Conservation (phyloP, 2,888 invertebrate genomes). For the Pristionchus arcanus region DNA sequence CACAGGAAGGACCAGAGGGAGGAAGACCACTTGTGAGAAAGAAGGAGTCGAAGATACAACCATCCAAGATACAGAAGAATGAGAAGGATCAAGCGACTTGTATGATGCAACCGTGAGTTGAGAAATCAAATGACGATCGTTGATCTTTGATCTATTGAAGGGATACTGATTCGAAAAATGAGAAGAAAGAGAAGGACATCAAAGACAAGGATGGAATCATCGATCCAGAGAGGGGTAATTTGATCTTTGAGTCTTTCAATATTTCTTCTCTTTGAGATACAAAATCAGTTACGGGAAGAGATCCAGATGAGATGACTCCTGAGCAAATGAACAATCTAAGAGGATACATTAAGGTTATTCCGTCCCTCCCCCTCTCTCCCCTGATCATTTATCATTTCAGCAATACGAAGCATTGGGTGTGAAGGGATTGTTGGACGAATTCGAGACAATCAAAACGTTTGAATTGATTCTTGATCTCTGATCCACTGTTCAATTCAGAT, state of each 20-base stretch:
- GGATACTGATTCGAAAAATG: not conserved
- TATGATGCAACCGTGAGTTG: constrained; percentile 8
- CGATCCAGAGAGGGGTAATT: not conserved
- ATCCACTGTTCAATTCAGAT: not conserved
- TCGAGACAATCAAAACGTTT: constrained; percentile 19
- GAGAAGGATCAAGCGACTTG: constrained; percentile 3
- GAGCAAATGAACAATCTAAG: constrained; percentile 9
- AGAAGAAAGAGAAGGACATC: constrained; percentile 9
- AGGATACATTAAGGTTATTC: not conserved
- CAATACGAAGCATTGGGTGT: constrained; percentile 41
- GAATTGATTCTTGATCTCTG: not conserved
- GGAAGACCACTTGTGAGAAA: constrained; percentile 20
- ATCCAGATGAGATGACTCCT: constrained; percentile 10
- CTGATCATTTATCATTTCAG: not conserved
- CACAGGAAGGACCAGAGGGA: not conserved
- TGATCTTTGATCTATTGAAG: constrained; percentile 26
- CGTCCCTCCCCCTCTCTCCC: too few species aligned
- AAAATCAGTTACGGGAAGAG: not conserved
- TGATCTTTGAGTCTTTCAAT: not conserved
- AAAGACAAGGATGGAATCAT: not conserved
- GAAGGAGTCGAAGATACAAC: constrained; percentile 26
- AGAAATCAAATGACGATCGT: not conserved
- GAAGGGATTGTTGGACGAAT: constrained; percentile 37
- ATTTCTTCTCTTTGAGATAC: not conserved
- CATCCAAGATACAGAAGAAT: constrained; percentile 34